Conservation (phyloP, 2,113 vertebrate species). For the Gnathonemus echidnorhynchus region DNA sequence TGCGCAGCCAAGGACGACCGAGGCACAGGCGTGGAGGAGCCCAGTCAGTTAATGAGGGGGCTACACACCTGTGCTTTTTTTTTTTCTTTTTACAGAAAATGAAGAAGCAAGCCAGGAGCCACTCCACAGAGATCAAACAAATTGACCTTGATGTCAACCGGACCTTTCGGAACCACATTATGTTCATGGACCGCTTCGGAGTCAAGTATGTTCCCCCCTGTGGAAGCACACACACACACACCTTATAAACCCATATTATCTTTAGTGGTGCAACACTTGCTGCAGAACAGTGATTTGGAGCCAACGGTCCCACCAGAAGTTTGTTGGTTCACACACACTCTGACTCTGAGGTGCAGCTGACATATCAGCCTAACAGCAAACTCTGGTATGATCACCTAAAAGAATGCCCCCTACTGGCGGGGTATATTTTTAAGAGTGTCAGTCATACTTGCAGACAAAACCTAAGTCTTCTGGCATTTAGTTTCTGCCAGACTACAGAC, state of each 20-base stretch:
- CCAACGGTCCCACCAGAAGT: neutral
- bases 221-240: neutral
- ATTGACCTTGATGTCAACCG: slow-evolving; percentile 87
- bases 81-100: slow-evolving; percentile 61
- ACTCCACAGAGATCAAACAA: slow-evolving; percentile 83
- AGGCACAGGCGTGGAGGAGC: neutral
- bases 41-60: neutral
- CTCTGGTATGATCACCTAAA: neutral
- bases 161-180: slow-evolving; percentile 88
- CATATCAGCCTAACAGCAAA: neutral
- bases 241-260: neutral
- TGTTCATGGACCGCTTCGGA: slow-evolving; percentile 87
- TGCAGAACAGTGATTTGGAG: neutral
- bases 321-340: neutral
- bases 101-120: slow-evolving; percentile 74
- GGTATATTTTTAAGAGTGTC: neutral
- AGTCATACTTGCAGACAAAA: neutral
- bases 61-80: neutral
- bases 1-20: neutral
- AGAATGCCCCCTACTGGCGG: neutral
- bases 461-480: neutral
- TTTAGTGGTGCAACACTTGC: neutral
- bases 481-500: neutral
- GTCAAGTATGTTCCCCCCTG: slow-evolving; percentile 69
- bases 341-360: neutral